phyloP scores from a whole-genome alignment of 2,113 vertebrate genomes.

The Illadopsis cleaveri region DNA sequence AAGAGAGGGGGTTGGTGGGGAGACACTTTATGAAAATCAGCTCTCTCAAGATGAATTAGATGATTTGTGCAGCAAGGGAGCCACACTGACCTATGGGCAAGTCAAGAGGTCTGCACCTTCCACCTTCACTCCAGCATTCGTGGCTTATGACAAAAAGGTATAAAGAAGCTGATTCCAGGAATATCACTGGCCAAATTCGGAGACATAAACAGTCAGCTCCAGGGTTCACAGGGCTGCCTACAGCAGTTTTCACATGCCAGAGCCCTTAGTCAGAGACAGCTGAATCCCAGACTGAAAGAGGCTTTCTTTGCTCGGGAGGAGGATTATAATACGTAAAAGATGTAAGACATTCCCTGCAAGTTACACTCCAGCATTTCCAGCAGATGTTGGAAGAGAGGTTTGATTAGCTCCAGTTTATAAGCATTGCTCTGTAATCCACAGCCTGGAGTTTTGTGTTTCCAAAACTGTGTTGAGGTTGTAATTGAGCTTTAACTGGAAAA shows the following conservation, averaged over 20 bases:
- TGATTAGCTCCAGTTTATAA: neutral
- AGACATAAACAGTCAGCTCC: conserved; percentile 54
- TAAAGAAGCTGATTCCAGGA: conserved; percentile 40
- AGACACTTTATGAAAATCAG: conserved; percentile 77
- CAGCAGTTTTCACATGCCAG: conserved; percentile 68
- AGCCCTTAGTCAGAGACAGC: conserved; percentile 71
- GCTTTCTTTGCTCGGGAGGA: conserved; percentile 65
- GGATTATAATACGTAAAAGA: conserved; percentile 48
- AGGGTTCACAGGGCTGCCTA: conserved; percentile 38
- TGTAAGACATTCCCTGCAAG: conserved; percentile 52
- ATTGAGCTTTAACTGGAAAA: neutral
- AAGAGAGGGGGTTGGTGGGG: conserved; percentile 78
- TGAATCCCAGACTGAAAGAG: conserved; percentile 64
- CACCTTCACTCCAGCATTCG: conserved; percentile 84
- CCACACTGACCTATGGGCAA: conserved; percentile 69
- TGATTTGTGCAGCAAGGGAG: conserved; percentile 66
- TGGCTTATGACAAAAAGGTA: conserved; percentile 96
- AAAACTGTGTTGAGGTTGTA: neutral
- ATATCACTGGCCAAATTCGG: neutral
- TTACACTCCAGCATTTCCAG: conserved; percentile 40
- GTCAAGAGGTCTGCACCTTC: conserved; percentile 40
- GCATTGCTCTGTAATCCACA: neutral
- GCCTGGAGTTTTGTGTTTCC: neutral
- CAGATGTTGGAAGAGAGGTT: conserved; percentile 8
- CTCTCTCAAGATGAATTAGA: conserved; percentile 77